Evolutionary conservation across 2,797 vertebrate genomes (phyloP), one percentile per base, ranked within the genome.

Genomic region (Gymnocypris eckloni): DNA sequence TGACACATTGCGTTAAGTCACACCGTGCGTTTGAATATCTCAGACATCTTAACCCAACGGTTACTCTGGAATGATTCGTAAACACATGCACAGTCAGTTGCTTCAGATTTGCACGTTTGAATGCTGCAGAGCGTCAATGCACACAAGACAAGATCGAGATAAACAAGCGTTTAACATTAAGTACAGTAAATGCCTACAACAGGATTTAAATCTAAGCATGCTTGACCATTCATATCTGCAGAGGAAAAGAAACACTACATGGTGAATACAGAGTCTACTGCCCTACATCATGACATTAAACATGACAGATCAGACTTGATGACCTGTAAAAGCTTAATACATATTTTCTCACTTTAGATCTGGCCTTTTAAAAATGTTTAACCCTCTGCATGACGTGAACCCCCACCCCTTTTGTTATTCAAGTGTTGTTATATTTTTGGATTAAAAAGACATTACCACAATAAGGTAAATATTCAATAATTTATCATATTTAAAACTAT

Each of bases 181-280:
- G 25, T 37, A 66, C 5, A 37, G 22, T 12, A 79, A 59, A 70
- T 59, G n/a, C 18, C 7, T 52, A 66, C 39, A 64, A 75, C 45
- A 67, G 72, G 59, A 66, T 83, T 83, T 66, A 25, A 25, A 45
- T 78, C 33, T 4, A 69, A 78, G 82, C 48, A 52, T 20, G 59
- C 82, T 77, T 84, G 28, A 39, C 25, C 66, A 69, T 84, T 84
- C 83, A 37, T 84, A 37, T 77, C n/a, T 43, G n/a, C 75, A 78
- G 18, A 77, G 28, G 28, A 28, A 43, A 22, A 66, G 50, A 79
- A 69, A n/a, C 48, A 59, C 12, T 39, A 79, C 64, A 84, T 84
- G 75, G 75, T 56, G 10, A 45, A 22, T 28, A 41, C 18, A 18
- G 69, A 39, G 43, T 64, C 43, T 52, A 8, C 39, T 45, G 72